Conservation (phyloP, 2,888 invertebrate genomes). For the Hyles lineata region DNA sequence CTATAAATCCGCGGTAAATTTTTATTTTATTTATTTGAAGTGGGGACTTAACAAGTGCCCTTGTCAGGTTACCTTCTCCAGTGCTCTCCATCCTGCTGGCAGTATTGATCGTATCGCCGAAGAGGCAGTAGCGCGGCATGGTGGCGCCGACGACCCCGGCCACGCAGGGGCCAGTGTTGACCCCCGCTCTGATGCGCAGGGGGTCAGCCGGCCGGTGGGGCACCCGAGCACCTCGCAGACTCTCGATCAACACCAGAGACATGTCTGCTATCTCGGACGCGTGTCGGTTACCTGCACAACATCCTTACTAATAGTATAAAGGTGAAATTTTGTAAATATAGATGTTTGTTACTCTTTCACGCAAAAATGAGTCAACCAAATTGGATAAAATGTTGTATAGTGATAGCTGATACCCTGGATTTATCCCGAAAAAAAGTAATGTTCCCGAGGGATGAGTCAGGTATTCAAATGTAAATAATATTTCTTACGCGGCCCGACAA, state of each 20-base stretch:
- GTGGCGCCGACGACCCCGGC: constrained; percentile 87
- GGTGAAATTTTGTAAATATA: no score
- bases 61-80: constrained; percentile 70
- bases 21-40: no score
- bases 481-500: no score
- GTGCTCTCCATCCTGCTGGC: constrained; percentile 87
- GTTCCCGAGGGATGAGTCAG: no score
- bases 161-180: constrained; percentile 87
- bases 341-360: no score
- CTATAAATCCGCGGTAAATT: no score
- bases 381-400: no score
- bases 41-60: no score
- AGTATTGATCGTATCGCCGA: constrained; percentile 87
- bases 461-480: no score
- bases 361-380: no score
- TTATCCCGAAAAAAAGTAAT: no score
- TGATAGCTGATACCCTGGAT: no score
- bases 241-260: constrained; percentile 83
- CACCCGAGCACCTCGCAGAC: constrained; percentile 80
- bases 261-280: constrained; percentile 86
- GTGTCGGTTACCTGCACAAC: constrained; percentile 79
- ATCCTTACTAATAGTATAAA: background rate
- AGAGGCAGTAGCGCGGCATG: constrained; percentile 87
- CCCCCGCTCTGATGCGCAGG: constrained; percentile 83
- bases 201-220: constrained; percentile 80